Conservation (phyloP, 2,888 invertebrate genomes). For the Petrolisthes manimaculis region DNA sequence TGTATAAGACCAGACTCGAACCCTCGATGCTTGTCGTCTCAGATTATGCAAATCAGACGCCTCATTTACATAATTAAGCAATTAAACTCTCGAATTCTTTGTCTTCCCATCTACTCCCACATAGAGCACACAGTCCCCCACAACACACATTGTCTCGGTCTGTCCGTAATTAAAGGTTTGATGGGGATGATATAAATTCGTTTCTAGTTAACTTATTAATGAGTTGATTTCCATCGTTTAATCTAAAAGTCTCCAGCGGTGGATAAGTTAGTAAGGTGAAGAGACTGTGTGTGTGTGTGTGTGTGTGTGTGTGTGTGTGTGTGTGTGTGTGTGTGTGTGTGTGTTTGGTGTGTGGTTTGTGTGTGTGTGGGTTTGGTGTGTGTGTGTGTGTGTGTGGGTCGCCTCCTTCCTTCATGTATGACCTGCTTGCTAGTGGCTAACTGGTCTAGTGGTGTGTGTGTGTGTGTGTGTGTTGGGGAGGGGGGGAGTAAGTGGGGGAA, state of each 20-base stretch:
- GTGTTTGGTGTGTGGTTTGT: background rate
- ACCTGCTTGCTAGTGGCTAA: no score
- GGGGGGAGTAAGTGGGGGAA: no score
- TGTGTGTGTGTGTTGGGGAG: no score
- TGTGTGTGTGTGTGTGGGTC: constrained; percentile 2
- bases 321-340: background rate
- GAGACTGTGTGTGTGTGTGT: constrained; percentile 11
- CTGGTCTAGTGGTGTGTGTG: no score
- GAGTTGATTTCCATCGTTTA: background rate
- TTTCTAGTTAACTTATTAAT: no score
- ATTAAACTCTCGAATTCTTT: background rate
- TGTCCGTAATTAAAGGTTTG: background rate
- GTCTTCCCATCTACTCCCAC: background rate
- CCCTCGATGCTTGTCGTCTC: background rate
- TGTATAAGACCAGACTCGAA: no score
- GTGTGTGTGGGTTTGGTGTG: background rate
- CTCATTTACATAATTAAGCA: background rate
- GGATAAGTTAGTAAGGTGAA: no score
- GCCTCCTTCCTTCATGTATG: no score
- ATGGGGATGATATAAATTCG: no score
- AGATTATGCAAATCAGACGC: background rate
- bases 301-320: constrained; percentile 19
- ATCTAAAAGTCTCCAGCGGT: no score
- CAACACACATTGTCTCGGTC: background rate
- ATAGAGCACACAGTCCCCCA: background rate